Evolutionary conservation across 2,888 invertebrate species (phyloP).

Genomic region (Bembecia ichneumoniformis): DNA sequence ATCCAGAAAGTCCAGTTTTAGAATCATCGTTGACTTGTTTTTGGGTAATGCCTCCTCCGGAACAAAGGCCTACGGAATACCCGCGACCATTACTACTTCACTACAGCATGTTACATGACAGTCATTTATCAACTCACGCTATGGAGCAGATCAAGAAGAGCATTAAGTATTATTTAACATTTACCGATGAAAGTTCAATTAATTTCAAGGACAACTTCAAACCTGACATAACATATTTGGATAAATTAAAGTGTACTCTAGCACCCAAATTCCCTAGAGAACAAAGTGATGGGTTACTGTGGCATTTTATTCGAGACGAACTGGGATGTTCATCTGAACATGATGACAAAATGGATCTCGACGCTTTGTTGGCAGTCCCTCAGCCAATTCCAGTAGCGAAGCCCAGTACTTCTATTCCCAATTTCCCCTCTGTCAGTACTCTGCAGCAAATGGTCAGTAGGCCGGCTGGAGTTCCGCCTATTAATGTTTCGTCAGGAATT

Average conservation of each 20-base stretch:
- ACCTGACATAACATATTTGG: conserved; percentile 82
- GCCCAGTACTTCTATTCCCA: conserved; percentile 48
- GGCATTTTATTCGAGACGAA: conserved; percentile 84
- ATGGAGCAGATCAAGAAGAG: conserved; percentile 89
- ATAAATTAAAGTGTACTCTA: conserved; percentile 86
- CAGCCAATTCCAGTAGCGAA: conserved; percentile 64
- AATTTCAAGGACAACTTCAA: conserved; percentile 75
- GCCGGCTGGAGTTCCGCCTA: conserved; percentile 64
- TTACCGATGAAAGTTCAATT: conserved; percentile 53
- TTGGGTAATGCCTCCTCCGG: conserved; percentile 97
- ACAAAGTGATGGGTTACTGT: conserved; percentile 81
- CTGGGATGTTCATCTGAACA: conserved; percentile 77
- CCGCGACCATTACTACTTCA: conserved; percentile 93
- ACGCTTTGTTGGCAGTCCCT: conserved; percentile 72
- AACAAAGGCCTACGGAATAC: conserved; percentile 91
- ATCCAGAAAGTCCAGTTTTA: conserved; percentile 82
- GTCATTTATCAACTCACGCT: conserved; percentile 83
- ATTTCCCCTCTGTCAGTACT: conserved; percentile 64
- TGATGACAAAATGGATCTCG: conserved; percentile 78
- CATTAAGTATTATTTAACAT: conserved; percentile 85
- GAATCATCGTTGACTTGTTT: conserved; percentile 90
- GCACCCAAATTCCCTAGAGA: conserved; percentile 87
- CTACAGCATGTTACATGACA: conserved; percentile 87
- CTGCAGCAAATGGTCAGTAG: conserved; percentile 67
- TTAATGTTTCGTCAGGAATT: conserved; percentile 58